Evolutionary conservation across 2,113 vertebrate genomes (phyloP).

Genomic region (Psammodynastes pulverulentus): DNA sequence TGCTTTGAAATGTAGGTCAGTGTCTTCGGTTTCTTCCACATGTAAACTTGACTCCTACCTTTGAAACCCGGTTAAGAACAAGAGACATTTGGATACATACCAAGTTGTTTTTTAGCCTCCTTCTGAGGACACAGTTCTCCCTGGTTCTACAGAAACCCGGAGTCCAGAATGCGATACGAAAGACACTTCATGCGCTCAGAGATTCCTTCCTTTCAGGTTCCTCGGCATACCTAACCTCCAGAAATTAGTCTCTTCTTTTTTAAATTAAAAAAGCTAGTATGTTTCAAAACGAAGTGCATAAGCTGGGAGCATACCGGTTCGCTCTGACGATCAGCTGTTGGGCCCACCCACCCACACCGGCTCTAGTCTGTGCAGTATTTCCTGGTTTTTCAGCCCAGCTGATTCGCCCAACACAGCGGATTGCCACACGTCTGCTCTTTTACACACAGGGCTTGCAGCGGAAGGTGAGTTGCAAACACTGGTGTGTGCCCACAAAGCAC

Average conservation of each 20-base stretch:
- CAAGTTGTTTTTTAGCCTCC: neutral
- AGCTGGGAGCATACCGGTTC: too few relatives aligned
- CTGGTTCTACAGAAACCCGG: neutral
- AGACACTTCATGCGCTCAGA: neutral
- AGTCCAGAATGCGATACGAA: neutral
- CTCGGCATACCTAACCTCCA: neutral
- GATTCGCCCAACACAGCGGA: too few relatives aligned
- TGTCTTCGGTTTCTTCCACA: neutral
- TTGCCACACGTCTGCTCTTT: too few relatives aligned
- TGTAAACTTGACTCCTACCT: neutral
- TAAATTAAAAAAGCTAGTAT: neutral
- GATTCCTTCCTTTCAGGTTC: neutral
- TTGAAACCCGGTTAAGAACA: neutral
- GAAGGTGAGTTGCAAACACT: too few relatives aligned
- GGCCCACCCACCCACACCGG: too few relatives aligned
- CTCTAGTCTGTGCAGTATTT: too few relatives aligned
- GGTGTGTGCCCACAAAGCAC: too few relatives aligned
- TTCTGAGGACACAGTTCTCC: neutral
- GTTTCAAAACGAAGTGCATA: neutral
- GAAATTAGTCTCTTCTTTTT: neutral
- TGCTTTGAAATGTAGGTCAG: constrained; percentile 4
- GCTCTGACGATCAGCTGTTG: too few relatives aligned
- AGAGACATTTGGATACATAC: neutral
- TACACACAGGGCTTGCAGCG: too few relatives aligned
- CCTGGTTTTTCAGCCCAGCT: too few relatives aligned